Conservation (phyloP, 2,888 invertebrate genomes). For the Drosophila tripunctata region DNA sequence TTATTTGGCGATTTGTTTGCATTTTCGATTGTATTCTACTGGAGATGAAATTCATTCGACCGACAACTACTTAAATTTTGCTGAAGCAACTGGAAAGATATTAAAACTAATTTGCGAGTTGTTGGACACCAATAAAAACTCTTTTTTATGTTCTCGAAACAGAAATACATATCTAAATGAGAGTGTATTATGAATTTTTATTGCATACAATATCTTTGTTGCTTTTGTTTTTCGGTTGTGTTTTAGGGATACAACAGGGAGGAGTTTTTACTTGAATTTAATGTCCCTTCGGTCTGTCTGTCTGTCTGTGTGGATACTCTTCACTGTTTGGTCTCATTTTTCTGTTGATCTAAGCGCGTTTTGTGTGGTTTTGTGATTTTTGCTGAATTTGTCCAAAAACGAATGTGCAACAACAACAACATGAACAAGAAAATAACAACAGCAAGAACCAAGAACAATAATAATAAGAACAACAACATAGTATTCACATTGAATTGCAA, state of each 20-base stretch:
- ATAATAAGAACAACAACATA: conserved; percentile 30
- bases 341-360: conserved; percentile 71
- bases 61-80: neutral
- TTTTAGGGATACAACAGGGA: neutral
- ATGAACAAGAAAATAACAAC: conserved; percentile 33
- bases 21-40: neutral
- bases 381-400: conserved; percentile 66
- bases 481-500: conserved; percentile 67
- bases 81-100: conserved; percentile 21
- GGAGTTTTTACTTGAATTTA: conserved; percentile 40
- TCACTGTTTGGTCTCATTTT: conserved; percentile 38
- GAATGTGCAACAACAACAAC: conserved; percentile 44
- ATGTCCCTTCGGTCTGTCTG: conserved; percentile 30
- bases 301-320: conserved; percentile 18
- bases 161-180: conserved; percentile 21
- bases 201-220: conserved; percentile 11
- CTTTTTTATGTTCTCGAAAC: conserved; percentile 41
- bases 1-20: neutral
- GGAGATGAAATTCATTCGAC: neutral
- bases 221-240: neutral
- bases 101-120: conserved; percentile 50
- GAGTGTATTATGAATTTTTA: conserved; percentile 52
- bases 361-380: conserved; percentile 68
- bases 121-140: conserved; percentile 39
- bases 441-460: conserved; percentile 29